Evolutionary conservation across 2,888 invertebrate genomes (phyloP).

Genomic region (Actias luna): DNA sequence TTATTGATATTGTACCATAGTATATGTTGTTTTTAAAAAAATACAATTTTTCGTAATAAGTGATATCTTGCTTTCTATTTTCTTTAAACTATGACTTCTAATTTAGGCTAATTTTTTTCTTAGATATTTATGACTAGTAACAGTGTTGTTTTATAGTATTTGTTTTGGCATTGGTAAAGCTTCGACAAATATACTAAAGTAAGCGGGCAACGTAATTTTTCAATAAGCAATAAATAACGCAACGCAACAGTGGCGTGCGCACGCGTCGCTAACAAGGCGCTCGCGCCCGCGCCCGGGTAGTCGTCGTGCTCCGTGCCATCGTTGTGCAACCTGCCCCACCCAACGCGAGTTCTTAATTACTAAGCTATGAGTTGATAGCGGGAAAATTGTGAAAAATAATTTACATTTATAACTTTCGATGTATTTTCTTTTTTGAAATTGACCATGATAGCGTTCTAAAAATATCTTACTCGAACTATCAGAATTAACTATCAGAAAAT

Average conservation of each 20-base stretch:
- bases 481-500: too few relatives aligned
- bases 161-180: constrained; percentile 22
- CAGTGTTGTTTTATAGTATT: background rate
- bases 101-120: background rate
- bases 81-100: background rate
- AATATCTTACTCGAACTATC: too few relatives aligned
- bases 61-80: background rate
- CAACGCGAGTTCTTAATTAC: constrained; percentile 57
- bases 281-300: constrained; percentile 53
- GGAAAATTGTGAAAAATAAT: background rate
- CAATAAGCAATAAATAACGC: constrained; percentile 81
- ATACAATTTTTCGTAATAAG: too few relatives aligned
- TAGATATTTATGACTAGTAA: background rate
- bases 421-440: too few relatives aligned
- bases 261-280: constrained; percentile 75
- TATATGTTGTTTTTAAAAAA: too few relatives aligned
- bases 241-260: constrained; percentile 73
- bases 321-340: constrained; percentile 79
- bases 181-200: constrained; percentile 58
- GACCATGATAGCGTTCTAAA: too few relatives aligned
- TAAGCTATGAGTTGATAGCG: constrained; percentile 35
- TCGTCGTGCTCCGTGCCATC: constrained; percentile 61
- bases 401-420: background rate
- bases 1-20: too few relatives aligned
- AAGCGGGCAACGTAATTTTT: constrained; percentile 69